Evolutionary conservation across 2,888 invertebrate species (phyloP).

Genomic region (Crossocerus cetratus): DNA sequence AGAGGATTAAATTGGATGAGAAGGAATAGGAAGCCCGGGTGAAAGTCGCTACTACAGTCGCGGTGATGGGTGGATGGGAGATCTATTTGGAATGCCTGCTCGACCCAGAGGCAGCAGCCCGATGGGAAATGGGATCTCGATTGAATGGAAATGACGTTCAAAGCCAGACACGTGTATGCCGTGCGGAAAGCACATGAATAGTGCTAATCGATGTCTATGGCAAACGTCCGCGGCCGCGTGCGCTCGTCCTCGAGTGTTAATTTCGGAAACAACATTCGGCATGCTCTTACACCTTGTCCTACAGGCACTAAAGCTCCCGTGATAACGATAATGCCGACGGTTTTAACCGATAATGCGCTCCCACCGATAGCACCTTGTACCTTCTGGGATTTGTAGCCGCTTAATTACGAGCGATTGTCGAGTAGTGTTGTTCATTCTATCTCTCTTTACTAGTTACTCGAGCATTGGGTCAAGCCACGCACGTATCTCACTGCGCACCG

Average conservation of each 20-base stretch:
- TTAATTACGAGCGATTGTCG: neutral
- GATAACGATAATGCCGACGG: slow-evolving; percentile 51
- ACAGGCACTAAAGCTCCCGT: slow-evolving; percentile 40
- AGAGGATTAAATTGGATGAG: neutral
- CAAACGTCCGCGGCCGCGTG: slow-evolving; percentile 52
- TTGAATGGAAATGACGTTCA: slow-evolving; percentile 70
- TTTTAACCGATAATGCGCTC: slow-evolving; percentile 33
- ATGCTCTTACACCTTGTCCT: slow-evolving; percentile 59
- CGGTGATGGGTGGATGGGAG: slow-evolving; percentile 34
- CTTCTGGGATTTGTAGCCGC: slow-evolving; percentile 7
- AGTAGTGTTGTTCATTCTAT: slow-evolving; percentile 2
- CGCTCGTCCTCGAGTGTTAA: slow-evolving; percentile 61
- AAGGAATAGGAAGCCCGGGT: neutral
- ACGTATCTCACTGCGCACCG: no score
- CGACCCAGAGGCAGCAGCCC: slow-evolving; percentile 41
- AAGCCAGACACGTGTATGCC: slow-evolving; percentile 64
- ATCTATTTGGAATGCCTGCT: slow-evolving; percentile 57
- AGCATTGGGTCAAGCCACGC: neutral
- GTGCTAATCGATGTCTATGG: slow-evolving; percentile 66
- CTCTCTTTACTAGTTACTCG: slow-evolving; percentile 1
- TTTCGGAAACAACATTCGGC: slow-evolving; percentile 62
- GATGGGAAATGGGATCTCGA: slow-evolving; percentile 69
- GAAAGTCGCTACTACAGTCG: neutral
- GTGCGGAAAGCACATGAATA: slow-evolving; percentile 63
- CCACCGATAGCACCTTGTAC: slow-evolving; percentile 15